Evolutionary conservation across 2,113 vertebrate species (phyloP).

Genomic region (Shinisaurus crocodilurus): DNA sequence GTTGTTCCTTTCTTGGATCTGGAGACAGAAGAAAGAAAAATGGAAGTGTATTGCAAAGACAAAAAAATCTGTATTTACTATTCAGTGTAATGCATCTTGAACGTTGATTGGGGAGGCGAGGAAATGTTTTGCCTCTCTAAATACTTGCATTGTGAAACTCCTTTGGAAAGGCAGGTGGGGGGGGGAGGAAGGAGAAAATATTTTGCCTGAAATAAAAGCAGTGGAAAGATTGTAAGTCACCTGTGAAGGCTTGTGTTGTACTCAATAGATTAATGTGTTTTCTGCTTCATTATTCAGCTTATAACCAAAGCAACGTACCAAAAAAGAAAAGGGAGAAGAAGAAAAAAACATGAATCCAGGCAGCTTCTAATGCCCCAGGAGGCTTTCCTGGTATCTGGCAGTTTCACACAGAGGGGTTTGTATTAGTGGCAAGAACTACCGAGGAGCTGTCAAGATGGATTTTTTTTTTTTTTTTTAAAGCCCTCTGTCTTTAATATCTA

Average conservation of each 20-base stretch:
- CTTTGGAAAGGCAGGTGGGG: not conserved
- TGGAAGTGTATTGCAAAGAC: not conserved
- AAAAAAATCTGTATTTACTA: conserved; percentile 35
- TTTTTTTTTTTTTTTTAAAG: not conserved
- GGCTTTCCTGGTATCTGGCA: conserved; percentile 5
- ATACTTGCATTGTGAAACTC: conserved; percentile 61
- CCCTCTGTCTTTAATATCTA: not conserved
- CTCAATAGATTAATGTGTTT: conserved; percentile 3
- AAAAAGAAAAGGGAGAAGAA: not conserved
- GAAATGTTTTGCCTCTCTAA: conserved; percentile 60
- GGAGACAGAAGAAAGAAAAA: not conserved
- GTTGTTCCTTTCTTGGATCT: conserved; percentile 25
- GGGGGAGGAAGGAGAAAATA: conserved; percentile 36
- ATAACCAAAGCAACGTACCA: not conserved
- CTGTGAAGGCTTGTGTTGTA: conserved; percentile 7
- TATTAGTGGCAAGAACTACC: conserved; percentile 5
- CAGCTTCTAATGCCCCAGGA: not conserved
- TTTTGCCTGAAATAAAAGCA: conserved; percentile 40
- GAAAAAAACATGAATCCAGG: not conserved
- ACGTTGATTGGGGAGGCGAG: conserved; percentile 62
- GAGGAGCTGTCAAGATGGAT: not conserved
- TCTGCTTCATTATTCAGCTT: conserved; percentile 36
- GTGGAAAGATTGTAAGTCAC: conserved; percentile 28
- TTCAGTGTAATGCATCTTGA: conserved; percentile 62
- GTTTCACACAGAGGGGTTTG: not conserved